Evolutionary conservation across 2,113 vertebrate species (phyloP).

Genomic region (Otocyon megalotis): DNA sequence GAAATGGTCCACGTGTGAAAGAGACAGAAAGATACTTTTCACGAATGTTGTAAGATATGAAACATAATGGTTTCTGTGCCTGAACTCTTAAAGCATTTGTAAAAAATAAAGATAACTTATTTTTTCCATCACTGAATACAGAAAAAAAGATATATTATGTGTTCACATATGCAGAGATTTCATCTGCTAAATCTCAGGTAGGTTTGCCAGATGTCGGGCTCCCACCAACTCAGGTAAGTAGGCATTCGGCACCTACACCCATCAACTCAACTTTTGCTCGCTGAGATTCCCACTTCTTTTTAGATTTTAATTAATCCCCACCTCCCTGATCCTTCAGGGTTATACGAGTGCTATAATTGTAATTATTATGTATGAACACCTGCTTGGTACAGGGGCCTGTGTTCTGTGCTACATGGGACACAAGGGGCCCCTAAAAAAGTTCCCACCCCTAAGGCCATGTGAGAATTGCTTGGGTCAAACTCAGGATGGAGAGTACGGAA

Average conservation of each 20-base stretch:
- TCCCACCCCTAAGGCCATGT: accelerated
- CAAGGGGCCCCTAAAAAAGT: not conserved
- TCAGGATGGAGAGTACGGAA: not conserved
- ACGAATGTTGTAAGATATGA: not conserved
- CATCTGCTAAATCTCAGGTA: not conserved
- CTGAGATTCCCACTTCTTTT: not conserved
- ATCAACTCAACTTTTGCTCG: not conserved
- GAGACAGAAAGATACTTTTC: not conserved
- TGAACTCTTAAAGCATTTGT: not conserved
- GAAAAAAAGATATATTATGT: not conserved
- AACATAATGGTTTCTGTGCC: not conserved
- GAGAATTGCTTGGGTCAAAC: not conserved
- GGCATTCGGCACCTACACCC: not conserved
- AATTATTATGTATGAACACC: not conserved
- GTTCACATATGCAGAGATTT: not conserved
- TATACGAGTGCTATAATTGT: not conserved
- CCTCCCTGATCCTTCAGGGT: not conserved
- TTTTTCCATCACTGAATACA: not conserved
- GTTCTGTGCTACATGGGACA: accelerated
- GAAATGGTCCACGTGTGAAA: not conserved
- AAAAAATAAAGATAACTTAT: not conserved
- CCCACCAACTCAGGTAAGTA: not conserved
- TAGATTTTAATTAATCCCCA: not conserved
- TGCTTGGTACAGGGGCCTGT: not conserved
- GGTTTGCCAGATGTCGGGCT: not conserved